Evolutionary conservation across 2,113 vertebrate genomes (phyloP).

Genomic region (Psilopogon haemacephalus): DNA sequence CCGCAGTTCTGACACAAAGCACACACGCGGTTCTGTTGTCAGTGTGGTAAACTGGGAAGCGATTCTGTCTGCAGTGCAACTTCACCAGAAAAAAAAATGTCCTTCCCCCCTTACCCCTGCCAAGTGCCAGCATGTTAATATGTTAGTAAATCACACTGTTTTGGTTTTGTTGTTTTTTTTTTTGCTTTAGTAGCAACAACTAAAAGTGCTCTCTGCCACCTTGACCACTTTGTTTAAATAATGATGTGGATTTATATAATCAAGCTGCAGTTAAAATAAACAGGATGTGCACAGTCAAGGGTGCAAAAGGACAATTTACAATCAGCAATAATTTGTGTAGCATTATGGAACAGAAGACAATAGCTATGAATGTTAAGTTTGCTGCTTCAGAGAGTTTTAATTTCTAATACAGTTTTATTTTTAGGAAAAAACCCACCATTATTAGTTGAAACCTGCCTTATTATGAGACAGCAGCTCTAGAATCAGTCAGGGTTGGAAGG

Average conservation of each 20-base stretch:
- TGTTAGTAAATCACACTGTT: background rate
- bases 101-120: background rate
- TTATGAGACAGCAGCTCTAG: background rate
- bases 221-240: background rate
- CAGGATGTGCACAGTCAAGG: background rate
- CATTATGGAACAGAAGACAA: background rate
- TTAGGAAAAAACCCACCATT: background rate
- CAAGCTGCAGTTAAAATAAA: background rate
- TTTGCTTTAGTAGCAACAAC: background rate
- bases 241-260: background rate
- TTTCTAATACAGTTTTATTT: background rate
- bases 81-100: background rate
- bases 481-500: no score
- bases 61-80: background rate
- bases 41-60: background rate
- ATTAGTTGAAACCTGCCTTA: background rate
- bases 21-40: background rate
- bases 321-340: background rate
- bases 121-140: background rate
- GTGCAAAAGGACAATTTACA: background rate
- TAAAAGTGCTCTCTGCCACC: background rate
- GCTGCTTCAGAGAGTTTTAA: background rate
- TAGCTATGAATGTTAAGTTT: background rate
- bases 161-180: background rate
- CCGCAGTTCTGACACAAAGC: constrained; percentile 80